These are phyloP conservation scores for Brassicogethes aeneus DNA, from an alignment of 2,888 invertebrate genomes.

Conservation along the genomic window DNA sequence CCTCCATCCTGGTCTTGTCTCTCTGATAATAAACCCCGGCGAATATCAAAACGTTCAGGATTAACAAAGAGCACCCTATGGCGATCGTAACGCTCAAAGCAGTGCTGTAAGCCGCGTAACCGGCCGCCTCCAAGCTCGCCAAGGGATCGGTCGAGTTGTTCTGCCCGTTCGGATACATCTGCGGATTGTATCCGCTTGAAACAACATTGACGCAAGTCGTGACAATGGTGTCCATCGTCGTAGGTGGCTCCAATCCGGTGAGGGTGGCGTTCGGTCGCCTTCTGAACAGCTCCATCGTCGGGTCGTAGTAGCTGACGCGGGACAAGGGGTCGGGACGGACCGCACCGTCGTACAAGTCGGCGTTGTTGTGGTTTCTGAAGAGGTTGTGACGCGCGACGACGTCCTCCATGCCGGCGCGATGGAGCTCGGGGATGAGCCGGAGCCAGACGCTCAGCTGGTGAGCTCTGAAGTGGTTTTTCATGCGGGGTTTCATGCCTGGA, in stretches of 20 bases:
- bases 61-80: slow-evolving; percentile 71
- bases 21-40: slow-evolving; percentile 78
- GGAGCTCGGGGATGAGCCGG: slow-evolving; percentile 84
- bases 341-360: slow-evolving; percentile 80
- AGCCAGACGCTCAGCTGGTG: slow-evolving; percentile 94
- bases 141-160: slow-evolving; percentile 68
- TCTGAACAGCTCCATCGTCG: slow-evolving; percentile 52
- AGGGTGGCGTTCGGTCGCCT: slow-evolving; percentile 50
- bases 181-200: slow-evolving; percentile 43
- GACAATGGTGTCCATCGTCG: slow-evolving; percentile 60
- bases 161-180: slow-evolving; percentile 42
- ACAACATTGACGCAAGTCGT: slow-evolving; percentile 62
- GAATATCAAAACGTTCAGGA: slow-evolving; percentile 74
- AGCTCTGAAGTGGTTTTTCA: slow-evolving; percentile 90
- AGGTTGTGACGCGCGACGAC: slow-evolving; percentile 81
- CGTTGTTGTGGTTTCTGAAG: slow-evolving; percentile 82
- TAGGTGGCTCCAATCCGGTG: slow-evolving; percentile 54
- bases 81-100: slow-evolving; percentile 72
- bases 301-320: slow-evolving; percentile 53
- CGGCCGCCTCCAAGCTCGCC: slow-evolving; percentile 72
- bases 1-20: slow-evolving; percentile 69
- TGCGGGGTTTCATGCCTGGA: slow-evolving; percentile 80
- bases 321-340: slow-evolving; percentile 78
- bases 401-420: slow-evolving; percentile 82
- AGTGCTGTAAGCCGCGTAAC: slow-evolving; percentile 66